Percentiles rank a stretch among this genome's conserved stretches.
Evolutionary conservation across 2,888 invertebrate genomes (phyloP).

Genomic region (Cephus pulcher): DNA sequence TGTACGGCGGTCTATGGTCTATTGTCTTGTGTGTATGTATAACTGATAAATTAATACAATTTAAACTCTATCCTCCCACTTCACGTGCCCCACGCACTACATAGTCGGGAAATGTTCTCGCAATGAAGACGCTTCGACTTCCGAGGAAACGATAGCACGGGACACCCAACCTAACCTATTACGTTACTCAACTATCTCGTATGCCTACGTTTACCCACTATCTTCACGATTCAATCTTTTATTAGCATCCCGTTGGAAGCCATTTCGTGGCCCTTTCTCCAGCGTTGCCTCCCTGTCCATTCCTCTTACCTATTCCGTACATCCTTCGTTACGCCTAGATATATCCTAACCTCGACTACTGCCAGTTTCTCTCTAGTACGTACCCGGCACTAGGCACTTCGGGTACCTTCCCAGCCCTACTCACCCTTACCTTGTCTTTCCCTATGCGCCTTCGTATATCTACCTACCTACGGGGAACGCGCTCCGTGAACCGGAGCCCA

Average conservation of each 20-base stretch:
- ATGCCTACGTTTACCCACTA: neutral
- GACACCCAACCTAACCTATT: neutral
- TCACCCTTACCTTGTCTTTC: neutral
- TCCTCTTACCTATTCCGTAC: constrained; percentile 15
- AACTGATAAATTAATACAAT: neutral
- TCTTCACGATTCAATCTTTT: constrained; percentile 58
- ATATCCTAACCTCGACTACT: constrained; percentile 41
- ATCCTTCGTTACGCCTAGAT: neutral
- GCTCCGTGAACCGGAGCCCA: constrained; percentile 1
- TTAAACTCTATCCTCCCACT: neutral
- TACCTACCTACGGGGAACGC: neutral
- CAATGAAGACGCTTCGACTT: neutral
- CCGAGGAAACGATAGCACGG: neutral
- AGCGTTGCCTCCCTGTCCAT: constrained; percentile 41
- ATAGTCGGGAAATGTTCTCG: neutral
- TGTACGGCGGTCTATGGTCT: neutral
- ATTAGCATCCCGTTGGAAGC: constrained; percentile 62
- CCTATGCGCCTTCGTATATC: neutral
- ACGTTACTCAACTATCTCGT: neutral
- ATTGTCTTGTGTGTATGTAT: neutral
- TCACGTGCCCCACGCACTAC: neutral
- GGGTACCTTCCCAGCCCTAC: neutral
- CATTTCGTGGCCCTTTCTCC: constrained; percentile 59
- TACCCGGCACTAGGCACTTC: neutral
- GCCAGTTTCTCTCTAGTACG: constrained; percentile 41